These are phyloP conservation scores for Chelon labrosus DNA, from an alignment of 2,797 vertebrate genomes.

Conservation along the genomic window DNA sequence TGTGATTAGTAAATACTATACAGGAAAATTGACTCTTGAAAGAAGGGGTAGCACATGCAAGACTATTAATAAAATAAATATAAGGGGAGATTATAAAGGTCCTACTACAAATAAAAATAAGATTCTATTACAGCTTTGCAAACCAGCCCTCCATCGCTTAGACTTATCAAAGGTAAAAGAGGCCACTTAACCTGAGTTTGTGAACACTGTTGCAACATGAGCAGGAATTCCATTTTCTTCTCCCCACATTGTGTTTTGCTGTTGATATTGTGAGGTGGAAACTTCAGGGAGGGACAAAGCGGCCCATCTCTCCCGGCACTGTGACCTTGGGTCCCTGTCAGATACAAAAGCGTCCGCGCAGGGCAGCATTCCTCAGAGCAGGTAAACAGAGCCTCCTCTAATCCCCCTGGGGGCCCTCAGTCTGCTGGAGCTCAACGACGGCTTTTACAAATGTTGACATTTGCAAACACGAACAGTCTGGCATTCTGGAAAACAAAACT, in stretches of 20 bases:
- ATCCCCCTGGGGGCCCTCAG: conserved; percentile 83
- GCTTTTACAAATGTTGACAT: conserved; percentile 87
- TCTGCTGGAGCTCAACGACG: conserved; percentile 78
- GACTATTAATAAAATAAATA: not conserved
- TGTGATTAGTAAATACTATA: not conserved
- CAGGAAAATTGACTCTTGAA: not conserved
- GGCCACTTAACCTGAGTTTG: conserved; percentile 60
- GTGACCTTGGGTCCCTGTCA: conserved; percentile 85
- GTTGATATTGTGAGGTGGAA: conserved; percentile 86
- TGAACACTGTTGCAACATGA: conserved; percentile 86
- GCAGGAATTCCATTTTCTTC: conserved; percentile 84
- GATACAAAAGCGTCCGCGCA: conserved; percentile 83
- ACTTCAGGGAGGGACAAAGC: conserved; percentile 78
- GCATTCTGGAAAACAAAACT: conserved; percentile 76
- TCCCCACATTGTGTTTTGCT: conserved; percentile 84
- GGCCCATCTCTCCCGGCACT: conserved; percentile 74
- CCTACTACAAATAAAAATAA: not conserved
- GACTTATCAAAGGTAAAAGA: conserved; percentile 46
- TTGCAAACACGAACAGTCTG: conserved; percentile 82
- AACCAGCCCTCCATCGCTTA: conserved; percentile 21
- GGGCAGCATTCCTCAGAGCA: conserved; percentile 86
- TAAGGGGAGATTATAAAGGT: too few species aligned
- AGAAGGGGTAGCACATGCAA: not conserved
- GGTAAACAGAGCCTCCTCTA: conserved; percentile 85
- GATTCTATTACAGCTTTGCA: not conserved